A percentile compares a stretch with the other conserved stretches of the same genome.
Evolutionary conservation across 2,113 vertebrate species (phyloP).

Genomic region (Hemiprocne comata): DNA sequence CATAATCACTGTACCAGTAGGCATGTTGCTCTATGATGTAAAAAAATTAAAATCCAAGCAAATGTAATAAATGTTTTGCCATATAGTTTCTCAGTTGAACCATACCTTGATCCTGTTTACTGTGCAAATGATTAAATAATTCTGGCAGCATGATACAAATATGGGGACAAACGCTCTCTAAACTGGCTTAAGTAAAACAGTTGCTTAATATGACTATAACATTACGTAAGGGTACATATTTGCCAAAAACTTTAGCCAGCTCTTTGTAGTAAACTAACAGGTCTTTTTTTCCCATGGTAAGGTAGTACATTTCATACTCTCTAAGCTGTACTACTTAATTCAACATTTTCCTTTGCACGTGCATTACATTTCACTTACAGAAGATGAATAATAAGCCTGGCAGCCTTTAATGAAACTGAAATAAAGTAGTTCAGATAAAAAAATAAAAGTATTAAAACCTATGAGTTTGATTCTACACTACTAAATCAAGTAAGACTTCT

Average conservation of each 20-base stretch:
- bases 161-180: not conserved
- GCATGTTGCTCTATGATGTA: rapidly evolving
- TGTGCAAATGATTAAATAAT: not conserved
- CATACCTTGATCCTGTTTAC: not conserved
- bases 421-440: not conserved
- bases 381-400: not conserved
- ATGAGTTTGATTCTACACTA: not conserved
- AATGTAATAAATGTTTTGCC: not conserved
- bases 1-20: not conserved
- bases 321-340: not conserved
- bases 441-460: not conserved
- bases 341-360: not conserved
- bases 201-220: not conserved
- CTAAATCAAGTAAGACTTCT: not conserved
- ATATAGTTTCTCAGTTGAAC: not conserved
- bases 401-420: not conserved
- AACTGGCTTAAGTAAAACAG: not conserved
- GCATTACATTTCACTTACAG: not conserved
- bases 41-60: not conserved
- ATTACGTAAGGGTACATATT: not conserved
- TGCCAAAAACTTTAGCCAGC: not conserved
- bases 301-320: not conserved
- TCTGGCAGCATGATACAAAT: rapidly evolving
- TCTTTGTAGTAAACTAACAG: not conserved
- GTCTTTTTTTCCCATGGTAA: not conserved